Conservation (phyloP, 2,797 vertebrate species). For the Paedocypris micromegethes region DNA sequence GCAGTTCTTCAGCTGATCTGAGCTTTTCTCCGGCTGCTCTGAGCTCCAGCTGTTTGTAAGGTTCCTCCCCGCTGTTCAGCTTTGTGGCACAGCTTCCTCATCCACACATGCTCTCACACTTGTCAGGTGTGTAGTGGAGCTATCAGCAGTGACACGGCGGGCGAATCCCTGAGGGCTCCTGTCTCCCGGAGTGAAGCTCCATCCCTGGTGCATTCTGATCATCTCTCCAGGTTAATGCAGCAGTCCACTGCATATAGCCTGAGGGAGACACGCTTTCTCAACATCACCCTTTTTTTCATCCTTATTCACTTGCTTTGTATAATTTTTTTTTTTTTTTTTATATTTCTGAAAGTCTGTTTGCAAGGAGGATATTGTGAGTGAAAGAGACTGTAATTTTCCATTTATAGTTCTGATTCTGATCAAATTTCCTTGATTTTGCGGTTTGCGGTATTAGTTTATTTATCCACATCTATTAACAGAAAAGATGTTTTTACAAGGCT, state of each 20-base stretch:
- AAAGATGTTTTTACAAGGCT: too few relatives aligned
- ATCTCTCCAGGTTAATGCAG: conserved; percentile 87
- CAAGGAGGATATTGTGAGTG: too few relatives aligned
- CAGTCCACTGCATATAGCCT: conserved; percentile 81
- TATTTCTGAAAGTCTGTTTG: neutral
- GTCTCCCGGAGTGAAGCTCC: conserved; percentile 49
- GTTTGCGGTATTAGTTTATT: too few relatives aligned
- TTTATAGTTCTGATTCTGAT: too few relatives aligned
- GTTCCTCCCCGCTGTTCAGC: too few relatives aligned
- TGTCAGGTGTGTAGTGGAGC: conserved; percentile 21
- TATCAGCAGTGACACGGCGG: conserved; percentile 47
- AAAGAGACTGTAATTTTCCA: too few relatives aligned
- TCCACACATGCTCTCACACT: conserved; percentile 19
- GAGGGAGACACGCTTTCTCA: conserved; percentile 58
- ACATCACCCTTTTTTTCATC: conserved; percentile 10
- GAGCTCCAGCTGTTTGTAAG: too few relatives aligned
- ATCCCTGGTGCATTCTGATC: conserved; percentile 74
- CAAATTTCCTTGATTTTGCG: too few relatives aligned
- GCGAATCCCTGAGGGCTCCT: conserved; percentile 53
- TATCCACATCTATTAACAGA: too few relatives aligned
- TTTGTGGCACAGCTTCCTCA: too few relatives aligned
- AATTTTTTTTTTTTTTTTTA: conserved; percentile 1
- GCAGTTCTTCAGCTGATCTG: too few relatives aligned
- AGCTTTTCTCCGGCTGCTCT: too few relatives aligned
- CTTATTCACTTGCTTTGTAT: conserved; percentile 17